phyloP scores from a whole-genome alignment of 2,113 vertebrate genomes.

The Suricata suricatta region DNA sequence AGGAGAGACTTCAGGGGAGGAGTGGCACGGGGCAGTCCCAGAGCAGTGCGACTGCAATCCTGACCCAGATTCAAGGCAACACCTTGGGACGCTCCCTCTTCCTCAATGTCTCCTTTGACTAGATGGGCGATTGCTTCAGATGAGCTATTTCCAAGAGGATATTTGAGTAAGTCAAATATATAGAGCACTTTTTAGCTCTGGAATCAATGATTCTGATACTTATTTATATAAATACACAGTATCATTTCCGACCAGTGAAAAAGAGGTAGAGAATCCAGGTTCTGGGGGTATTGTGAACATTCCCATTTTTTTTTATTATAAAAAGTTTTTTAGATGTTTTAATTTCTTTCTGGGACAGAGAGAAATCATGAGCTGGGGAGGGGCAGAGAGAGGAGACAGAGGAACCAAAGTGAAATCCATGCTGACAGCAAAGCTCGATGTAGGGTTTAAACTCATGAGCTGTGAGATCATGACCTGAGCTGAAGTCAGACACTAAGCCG shows the following conservation, averaged over 20 bases:
- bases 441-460: no score
- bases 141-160: background rate
- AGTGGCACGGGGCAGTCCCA: fast-evolving
- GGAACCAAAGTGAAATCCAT: no score
- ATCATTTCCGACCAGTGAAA: background rate
- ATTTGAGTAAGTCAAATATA: background rate
- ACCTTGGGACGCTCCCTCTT: background rate
- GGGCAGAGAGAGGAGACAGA: no score
- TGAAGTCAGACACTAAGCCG: no score
- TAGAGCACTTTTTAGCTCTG: background rate
- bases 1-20: background rate
- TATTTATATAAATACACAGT: background rate
- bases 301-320: background rate
- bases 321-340: no score
- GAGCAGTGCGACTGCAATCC: background rate
- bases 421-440: no score
- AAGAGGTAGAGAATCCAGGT: background rate
- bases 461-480: no score
- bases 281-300: background rate
- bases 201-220: background rate
- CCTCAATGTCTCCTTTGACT: background rate
- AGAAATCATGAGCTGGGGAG: no score
- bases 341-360: no score
- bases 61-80: background rate
- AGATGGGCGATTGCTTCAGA: background rate